phyloP scores from a whole-genome alignment of 1,140 invertebrate species.

The Monochamus saltuarius region DNA sequence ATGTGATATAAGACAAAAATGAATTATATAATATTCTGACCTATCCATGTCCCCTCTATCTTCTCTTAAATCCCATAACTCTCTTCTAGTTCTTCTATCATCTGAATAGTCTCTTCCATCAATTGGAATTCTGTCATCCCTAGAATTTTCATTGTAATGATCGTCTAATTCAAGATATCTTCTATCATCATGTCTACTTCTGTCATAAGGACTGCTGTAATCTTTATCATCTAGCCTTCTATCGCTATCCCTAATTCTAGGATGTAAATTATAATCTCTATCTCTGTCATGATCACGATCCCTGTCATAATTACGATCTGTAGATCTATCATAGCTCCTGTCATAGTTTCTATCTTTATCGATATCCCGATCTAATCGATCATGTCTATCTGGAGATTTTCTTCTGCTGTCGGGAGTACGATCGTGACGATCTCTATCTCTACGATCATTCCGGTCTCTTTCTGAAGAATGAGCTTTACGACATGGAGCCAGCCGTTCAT shows the following conservation, averaged over 20 bases:
- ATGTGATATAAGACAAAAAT: not conserved
- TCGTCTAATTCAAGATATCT: conserved; percentile 46
- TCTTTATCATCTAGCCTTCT: conserved; percentile 43
- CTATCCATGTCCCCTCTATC: conserved; percentile 36
- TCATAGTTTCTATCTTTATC: conserved; percentile 34
- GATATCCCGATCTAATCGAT: conserved; percentile 31
- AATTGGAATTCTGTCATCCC: conserved; percentile 42
- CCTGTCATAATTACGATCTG: conserved; percentile 25
- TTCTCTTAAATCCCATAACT: conserved; percentile 46
- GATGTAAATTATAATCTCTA: conserved; percentile 29
- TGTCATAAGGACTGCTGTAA: conserved; percentile 47
- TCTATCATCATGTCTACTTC: conserved; percentile 41
- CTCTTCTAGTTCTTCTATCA: conserved; percentile 40
- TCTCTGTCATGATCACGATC: conserved; percentile 37
- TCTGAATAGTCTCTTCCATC: conserved; percentile 43
- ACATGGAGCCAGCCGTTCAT: conserved; percentile 45
- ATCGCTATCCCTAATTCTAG: conserved; percentile 26
- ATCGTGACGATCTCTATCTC: conserved; percentile 29
- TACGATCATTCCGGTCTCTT: conserved; percentile 34
- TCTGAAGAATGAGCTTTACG: conserved; percentile 40
- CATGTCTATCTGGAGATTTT: conserved; percentile 41
- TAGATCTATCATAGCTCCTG: conserved; percentile 30
- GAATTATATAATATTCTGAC: conserved; percentile 3
- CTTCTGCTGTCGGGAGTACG: conserved; percentile 28
- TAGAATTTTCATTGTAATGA: conserved; percentile 39